Conservation (phyloP, 2,797 vertebrate species). For the Erpetoichthys calabaricus region DNA sequence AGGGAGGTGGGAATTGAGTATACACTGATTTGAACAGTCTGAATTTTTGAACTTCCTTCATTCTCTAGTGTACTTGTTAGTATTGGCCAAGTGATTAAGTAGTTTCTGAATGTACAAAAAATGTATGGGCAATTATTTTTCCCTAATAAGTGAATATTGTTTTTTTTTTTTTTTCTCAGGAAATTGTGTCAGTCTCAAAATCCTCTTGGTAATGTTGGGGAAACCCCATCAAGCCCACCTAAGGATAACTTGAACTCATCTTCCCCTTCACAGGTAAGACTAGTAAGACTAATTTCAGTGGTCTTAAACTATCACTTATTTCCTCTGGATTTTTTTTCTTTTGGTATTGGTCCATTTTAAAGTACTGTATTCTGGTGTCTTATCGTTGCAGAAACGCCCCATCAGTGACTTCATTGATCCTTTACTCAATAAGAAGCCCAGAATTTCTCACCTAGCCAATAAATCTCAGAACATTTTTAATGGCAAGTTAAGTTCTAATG, state of each 20-base stretch:
- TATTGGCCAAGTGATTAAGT: too few species aligned
- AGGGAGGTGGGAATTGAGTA: too few species aligned
- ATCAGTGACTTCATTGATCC: conserved; percentile 81
- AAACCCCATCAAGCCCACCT: conserved; percentile 63
- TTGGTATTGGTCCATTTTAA: background rate
- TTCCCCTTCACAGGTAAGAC: conserved; percentile 61
- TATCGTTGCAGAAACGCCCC: conserved; percentile 64
- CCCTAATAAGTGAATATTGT: too few species aligned
- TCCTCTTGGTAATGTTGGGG: conserved; percentile 41
- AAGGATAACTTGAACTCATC: conserved; percentile 59
- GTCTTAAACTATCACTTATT: background rate
- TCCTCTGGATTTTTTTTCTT: background rate
- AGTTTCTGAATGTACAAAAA: too few species aligned
- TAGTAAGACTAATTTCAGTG: too few species aligned
- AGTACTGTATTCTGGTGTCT: background rate
- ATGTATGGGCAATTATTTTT: too few species aligned
- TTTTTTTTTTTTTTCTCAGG: conserved; percentile 36
- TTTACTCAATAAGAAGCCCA: conserved; percentile 75
- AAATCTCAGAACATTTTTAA: conserved; percentile 62
- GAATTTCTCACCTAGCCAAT: conserved; percentile 77
- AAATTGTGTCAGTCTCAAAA: conserved; percentile 68
- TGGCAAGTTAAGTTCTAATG: conserved; percentile 65
- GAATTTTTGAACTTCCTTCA: background rate
- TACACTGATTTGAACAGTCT: too few species aligned
- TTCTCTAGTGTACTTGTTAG: background rate